Conservation (phyloP, 2,113 vertebrate genomes). For the Mastomys coucha region DNA sequence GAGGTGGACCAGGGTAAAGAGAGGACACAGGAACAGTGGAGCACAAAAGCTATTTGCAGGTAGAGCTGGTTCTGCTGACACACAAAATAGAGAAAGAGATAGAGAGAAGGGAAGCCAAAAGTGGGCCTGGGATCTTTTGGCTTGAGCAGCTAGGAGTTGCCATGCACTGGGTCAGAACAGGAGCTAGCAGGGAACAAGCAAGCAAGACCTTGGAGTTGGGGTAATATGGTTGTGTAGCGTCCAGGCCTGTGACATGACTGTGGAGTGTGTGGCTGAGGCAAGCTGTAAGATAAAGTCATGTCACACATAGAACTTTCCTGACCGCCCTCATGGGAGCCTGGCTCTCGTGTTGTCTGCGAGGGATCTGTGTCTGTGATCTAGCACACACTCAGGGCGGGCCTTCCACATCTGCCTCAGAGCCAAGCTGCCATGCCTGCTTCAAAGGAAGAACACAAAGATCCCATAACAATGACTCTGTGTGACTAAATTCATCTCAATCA, state of each 20-base stretch:
- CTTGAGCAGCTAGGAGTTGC: background rate
- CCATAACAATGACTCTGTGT: background rate
- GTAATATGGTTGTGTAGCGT: rapidly evolving
- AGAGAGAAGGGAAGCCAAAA: too few species aligned
- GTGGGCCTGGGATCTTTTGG: too few species aligned
- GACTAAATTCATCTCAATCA: background rate
- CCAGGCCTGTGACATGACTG: rapidly evolving
- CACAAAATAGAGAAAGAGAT: background rate
- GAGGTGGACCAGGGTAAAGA: too few species aligned
- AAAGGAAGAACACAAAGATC: background rate
- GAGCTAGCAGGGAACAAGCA: rapidly evolving
- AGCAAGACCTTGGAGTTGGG: background rate
- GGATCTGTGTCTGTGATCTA: background rate
- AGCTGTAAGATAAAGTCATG: too few species aligned
- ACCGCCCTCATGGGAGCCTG: rapidly evolving
- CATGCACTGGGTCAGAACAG: background rate
- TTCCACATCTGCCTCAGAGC: rapidly evolving
- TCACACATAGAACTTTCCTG: background rate
- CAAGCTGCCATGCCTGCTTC: background rate
- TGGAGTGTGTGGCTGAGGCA: rapidly evolving
- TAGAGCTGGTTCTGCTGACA: background rate
- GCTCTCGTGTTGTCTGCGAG: rapidly evolving
- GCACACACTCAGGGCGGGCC: rapidly evolving
- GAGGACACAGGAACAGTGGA: background rate
- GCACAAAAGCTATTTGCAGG: background rate